phyloP scores from a whole-genome alignment of 2,888 invertebrate genomes.

The Panopea generosa region DNA sequence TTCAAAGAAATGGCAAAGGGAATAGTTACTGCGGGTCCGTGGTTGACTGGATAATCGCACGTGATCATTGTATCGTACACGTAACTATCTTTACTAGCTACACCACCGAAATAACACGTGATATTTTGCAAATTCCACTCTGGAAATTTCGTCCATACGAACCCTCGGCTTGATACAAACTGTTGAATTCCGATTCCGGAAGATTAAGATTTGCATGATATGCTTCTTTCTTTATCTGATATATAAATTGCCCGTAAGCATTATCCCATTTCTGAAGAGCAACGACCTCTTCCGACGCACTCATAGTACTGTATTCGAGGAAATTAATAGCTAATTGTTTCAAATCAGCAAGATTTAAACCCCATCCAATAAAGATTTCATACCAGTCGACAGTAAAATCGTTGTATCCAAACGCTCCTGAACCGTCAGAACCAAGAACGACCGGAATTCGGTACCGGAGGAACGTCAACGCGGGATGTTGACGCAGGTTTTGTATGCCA shows the following conservation, averaged over 20 bases:
- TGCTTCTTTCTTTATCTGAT: conserved; percentile 34
- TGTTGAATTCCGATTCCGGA: too few species aligned
- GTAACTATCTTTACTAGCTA: too few species aligned
- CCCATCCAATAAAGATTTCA: too few species aligned
- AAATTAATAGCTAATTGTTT: conserved; percentile 47
- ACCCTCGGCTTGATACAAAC: too few species aligned
- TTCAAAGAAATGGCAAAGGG: too few species aligned
- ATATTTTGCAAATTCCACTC: too few species aligned
- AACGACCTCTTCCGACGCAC: conserved; percentile 15
- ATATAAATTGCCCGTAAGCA: conserved; percentile 34
- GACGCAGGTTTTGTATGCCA: conserved; percentile 55
- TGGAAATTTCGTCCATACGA: too few species aligned
- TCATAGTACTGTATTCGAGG: conserved; percentile 46
- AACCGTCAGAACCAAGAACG: conserved; percentile 54
- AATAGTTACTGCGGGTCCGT: too few species aligned
- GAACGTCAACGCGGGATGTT: conserved; percentile 59
- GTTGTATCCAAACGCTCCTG: conserved; percentile 52
- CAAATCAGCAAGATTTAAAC: conserved; percentile 54
- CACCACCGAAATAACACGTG: too few species aligned
- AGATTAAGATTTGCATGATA: conserved; percentile 23
- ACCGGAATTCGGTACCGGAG: conserved; percentile 47
- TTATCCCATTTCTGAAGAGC: conserved; percentile 41
- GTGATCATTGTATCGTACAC: too few species aligned
- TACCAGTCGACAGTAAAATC: conserved; percentile 63
- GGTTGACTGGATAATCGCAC: too few species aligned